Percentiles rank a stretch among this genome's conserved stretches.
phyloP scores from a whole-genome alignment of 2,888 invertebrate species.

The Leptodirus hochenwartii region DNA sequence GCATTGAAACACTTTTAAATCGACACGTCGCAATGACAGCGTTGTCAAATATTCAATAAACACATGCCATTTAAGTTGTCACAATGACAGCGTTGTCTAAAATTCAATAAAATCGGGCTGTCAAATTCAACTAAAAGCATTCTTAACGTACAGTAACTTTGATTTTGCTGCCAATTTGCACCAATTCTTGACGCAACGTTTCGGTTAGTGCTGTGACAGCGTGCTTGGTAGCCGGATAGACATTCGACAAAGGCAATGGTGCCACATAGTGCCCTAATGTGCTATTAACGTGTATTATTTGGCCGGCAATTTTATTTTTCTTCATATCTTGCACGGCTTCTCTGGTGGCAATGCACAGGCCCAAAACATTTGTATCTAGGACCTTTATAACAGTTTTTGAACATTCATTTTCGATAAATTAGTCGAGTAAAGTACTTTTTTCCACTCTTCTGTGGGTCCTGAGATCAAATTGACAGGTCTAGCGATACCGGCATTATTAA shows the following conservation, averaged over 20 bases:
- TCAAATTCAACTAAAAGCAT: constrained; percentile 2
- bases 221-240: constrained; percentile 34
- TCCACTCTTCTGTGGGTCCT: constrained; percentile 21
- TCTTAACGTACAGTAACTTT: constrained; percentile 26
- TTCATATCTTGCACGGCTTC: constrained; percentile 37
- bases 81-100: too few species aligned
- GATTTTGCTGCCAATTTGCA: constrained; percentile 21
- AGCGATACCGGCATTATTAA: constrained; percentile 15
- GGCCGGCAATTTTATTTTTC: constrained; percentile 30
- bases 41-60: too few species aligned
- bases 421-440: too few species aligned
- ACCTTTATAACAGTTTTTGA: too few species aligned
- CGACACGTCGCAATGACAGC: too few species aligned
- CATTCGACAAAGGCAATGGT: constrained; percentile 15
- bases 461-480: constrained; percentile 11
- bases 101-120: background rate
- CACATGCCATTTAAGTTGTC: too few species aligned
- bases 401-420: too few species aligned
- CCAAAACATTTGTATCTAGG: constrained; percentile 37
- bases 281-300: constrained; percentile 40
- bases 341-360: constrained; percentile 33
- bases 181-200: constrained; percentile 30
- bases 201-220: constrained; percentile 31
- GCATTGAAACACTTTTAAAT: too few species aligned
- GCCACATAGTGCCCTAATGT: constrained; percentile 19